Conservation (phyloP, 1,140 invertebrate genomes). For the Lasioglossum albipes region DNA sequence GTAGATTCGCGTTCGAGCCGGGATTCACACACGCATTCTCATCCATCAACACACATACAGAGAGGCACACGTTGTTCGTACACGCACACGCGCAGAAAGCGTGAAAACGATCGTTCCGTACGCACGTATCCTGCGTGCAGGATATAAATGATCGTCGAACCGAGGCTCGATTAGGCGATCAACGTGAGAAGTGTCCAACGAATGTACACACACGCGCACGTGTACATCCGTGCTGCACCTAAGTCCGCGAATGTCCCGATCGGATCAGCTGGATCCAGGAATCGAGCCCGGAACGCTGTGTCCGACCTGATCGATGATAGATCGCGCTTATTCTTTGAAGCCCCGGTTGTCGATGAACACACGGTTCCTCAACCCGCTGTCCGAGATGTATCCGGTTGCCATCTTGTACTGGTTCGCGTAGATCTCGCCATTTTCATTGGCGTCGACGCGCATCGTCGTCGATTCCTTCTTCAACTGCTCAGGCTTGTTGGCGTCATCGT, state of each 20-base stretch:
- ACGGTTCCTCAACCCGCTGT: conserved; percentile 74
- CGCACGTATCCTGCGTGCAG: background rate
- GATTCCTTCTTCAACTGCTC: background rate
- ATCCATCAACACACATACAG: background rate
- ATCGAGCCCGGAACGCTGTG: too few relatives aligned
- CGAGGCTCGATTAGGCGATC: background rate
- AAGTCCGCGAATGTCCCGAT: background rate
- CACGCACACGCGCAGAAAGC: conserved; percentile 4
- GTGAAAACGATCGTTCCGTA: conserved; percentile 5
- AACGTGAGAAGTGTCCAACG: background rate
- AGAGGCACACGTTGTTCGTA: background rate
- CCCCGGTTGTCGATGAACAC: conserved; percentile 75
- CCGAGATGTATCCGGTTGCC: conserved; percentile 76
- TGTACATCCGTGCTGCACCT: background rate
- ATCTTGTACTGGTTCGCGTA: conserved; percentile 77
- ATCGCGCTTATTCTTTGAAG: conserved; percentile 40
- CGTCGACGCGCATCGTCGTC: conserved; percentile 47
- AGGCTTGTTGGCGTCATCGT: conserved; percentile 45
- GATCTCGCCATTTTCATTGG: conserved; percentile 47
- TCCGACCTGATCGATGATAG: too few relatives aligned
- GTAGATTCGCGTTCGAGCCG: conserved; percentile 1
- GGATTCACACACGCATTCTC: background rate
- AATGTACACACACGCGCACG: background rate
- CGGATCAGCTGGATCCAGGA: too few relatives aligned
- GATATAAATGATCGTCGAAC: background rate